A percentile compares a stretch with the other conserved stretches of the same genome.
These are phyloP conservation scores for Chamaea fasciata DNA, from an alignment of 2,113 vertebrate genomes.

Conservation along the genomic window DNA sequence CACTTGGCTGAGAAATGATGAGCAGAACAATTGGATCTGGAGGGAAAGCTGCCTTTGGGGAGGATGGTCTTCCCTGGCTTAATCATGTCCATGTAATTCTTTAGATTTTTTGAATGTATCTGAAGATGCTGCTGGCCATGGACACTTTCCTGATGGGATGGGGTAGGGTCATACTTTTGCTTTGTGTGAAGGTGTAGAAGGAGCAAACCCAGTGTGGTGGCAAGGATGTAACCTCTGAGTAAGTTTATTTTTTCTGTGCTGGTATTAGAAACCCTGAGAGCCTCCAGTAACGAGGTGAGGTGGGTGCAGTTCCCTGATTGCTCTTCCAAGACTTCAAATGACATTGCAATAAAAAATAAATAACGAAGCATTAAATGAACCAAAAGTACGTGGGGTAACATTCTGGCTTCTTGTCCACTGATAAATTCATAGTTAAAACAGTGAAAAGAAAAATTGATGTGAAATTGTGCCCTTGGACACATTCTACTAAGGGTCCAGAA, in stretches of 20 bases:
- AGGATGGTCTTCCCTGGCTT: background rate
- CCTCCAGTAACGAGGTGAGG: background rate
- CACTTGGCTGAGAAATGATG: background rate
- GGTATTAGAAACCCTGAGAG: background rate
- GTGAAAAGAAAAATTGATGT: background rate
- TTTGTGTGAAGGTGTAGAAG: background rate
- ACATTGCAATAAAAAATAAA: background rate
- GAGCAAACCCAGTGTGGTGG: background rate
- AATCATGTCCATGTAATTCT: fast-evolving
- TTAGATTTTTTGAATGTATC: background rate
- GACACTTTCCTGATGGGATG: background rate
- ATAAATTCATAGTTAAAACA: background rate
- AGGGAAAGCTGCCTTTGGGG: background rate
- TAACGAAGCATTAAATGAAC: background rate
- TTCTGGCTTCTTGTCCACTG: background rate
- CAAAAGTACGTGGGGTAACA: background rate
- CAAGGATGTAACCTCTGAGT: background rate
- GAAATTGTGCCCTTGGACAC: background rate
- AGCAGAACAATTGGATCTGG: background rate
- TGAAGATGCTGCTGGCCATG: background rate
- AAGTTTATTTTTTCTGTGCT: background rate
- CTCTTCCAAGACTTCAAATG: background rate
- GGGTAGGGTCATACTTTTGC: background rate
- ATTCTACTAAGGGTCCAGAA: background rate
- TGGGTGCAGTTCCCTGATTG: background rate